These are phyloP conservation scores for Calosoma granatense DNA, from an alignment of 1,140 invertebrate genomes.

Conservation along the genomic window DNA sequence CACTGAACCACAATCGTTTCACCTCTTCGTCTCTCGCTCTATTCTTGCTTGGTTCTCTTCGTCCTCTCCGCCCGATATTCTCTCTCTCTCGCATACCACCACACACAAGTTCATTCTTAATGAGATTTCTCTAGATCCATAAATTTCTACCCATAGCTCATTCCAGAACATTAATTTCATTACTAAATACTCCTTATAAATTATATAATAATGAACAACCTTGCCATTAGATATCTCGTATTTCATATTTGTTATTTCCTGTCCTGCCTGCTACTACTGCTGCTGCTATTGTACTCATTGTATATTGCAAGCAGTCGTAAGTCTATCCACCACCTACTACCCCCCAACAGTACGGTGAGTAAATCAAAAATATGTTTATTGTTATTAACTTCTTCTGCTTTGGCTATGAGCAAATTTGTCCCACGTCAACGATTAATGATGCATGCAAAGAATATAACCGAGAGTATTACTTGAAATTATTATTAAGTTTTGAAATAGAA, in stretches of 20 bases:
- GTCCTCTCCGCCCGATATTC: too few species aligned
- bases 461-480: too few species aligned
- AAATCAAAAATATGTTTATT: too few species aligned
- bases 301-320: too few species aligned
- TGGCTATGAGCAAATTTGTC: too few species aligned
- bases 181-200: conserved; percentile 36
- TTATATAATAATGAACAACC: conserved; percentile 35
- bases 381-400: too few species aligned
- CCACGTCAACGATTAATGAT: too few species aligned
- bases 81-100: neutral
- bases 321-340: too few species aligned
- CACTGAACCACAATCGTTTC: neutral
- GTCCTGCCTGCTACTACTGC: neutral
- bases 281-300: too few species aligned
- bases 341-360: too few species aligned
- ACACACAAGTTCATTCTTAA: conserved; percentile 29
- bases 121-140: conserved; percentile 37
- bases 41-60: neutral
- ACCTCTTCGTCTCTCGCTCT: neutral
- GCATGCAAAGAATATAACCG: too few species aligned
- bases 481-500: too few species aligned
- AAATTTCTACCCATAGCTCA: conserved; percentile 36
- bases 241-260: conserved; percentile 5
- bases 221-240: conserved; percentile 1
- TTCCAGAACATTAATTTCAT: conserved; percentile 37